Evolutionary conservation across 2,888 invertebrate species (phyloP), one percentile per base, ranked within the genome.

Genomic region (Nineta flava): DNA sequence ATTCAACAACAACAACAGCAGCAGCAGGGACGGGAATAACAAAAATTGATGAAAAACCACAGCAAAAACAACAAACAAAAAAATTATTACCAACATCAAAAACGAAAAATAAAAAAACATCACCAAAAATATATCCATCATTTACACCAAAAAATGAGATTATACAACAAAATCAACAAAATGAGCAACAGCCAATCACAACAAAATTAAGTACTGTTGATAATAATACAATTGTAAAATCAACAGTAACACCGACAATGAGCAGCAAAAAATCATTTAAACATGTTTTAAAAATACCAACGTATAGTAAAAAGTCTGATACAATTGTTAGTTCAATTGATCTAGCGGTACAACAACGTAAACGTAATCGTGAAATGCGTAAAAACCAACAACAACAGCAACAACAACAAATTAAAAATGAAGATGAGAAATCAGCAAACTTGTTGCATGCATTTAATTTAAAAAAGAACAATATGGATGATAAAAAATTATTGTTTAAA

Each of bases 31-130:
- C 26, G 1, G 26, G 26, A 26, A 26, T 26, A 26, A 7, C 26
- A 26, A 26, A 26, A 26, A 26, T 5, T 26, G 26, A 26, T 2
- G 13, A 48, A 19, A 13, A 51, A 7, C 16, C 16, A 66, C 26
- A 68, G 64, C 10, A 16, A 44, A 34, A 61, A 60, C 49, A 70
- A 35, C 70, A 57, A 69, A 71, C 53, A 67, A 69, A 59, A 67
- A 44, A 47, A 26, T 42, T 15, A 16, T 9, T 40, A 15, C 32
- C 32, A 9, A 70, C 50, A 57, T 68, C 42, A 68, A 66, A 54
- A 62, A 60, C 42, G 19, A 67, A 63, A 53, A 58, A 32, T 26
- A 32, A 55, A 13, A 38, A 38, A 38, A 38, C 38, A 38, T 13
- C 38, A 12, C 38, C 38, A 12, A 38, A 38, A 38, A 38, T 38